phyloP scores from a whole-genome alignment of 1,140 invertebrate genomes.

The Zaprionus lachaisei region DNA sequence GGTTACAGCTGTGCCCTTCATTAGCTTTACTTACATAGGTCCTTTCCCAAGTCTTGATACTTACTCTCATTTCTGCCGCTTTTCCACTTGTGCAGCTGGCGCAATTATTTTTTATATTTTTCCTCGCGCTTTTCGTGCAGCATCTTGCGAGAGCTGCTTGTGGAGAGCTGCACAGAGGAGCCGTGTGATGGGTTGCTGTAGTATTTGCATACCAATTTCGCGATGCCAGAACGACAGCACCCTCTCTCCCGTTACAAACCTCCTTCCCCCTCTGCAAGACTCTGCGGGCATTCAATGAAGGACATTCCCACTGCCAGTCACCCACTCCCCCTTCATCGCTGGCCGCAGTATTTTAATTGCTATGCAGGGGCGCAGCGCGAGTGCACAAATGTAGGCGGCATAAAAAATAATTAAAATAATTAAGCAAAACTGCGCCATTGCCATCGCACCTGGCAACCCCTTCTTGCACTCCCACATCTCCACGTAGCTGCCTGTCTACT shows the following conservation, averaged over 20 bases:
- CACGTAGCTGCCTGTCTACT: constrained; percentile 29
- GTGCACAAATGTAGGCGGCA: constrained; percentile 58
- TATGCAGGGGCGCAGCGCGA: constrained; percentile 36
- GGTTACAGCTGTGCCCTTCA: constrained; percentile 7
- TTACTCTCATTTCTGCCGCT: neutral
- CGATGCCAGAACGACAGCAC: constrained; percentile 25
- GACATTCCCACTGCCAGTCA: constrained; percentile 19
- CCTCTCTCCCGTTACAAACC: neutral
- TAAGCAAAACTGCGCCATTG: constrained; percentile 72
- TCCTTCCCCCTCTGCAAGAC: neutral
- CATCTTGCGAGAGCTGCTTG: constrained; percentile 49
- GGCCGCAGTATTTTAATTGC: constrained; percentile 72
- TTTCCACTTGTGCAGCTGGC: constrained; percentile 27
- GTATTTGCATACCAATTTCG: constrained; percentile 77
- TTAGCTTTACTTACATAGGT: constrained; percentile 6
- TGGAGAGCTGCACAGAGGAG: neutral
- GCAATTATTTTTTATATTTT: constrained; percentile 66
- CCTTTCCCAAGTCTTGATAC: neutral
- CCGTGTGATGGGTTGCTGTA: constrained; percentile 30
- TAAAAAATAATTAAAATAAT: constrained; percentile 80
- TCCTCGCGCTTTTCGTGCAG: constrained; percentile 23
- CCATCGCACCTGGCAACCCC: constrained; percentile 14
- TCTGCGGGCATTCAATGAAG: constrained; percentile 44
- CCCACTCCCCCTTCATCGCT: neutral
- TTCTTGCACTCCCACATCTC: neutral